Evolutionary conservation across 2,113 vertebrate species (phyloP).

Genomic region (Melozone crissalis): DNA sequence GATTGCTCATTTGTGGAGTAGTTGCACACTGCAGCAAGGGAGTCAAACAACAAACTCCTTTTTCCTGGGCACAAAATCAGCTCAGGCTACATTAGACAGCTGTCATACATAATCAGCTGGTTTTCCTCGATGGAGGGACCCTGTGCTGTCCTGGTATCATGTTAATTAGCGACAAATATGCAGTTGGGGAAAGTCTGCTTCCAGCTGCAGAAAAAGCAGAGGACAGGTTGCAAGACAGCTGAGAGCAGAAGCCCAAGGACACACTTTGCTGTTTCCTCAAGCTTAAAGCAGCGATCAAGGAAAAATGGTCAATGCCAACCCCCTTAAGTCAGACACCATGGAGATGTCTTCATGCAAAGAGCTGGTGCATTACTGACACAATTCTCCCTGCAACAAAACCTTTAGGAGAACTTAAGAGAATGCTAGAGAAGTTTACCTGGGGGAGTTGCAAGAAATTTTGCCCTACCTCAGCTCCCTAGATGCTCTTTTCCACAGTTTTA

Average conservation of each 20-base stretch:
- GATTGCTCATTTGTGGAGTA: not conserved
- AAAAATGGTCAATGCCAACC: accelerated
- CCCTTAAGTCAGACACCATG: not conserved
- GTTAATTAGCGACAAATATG: not conserved
- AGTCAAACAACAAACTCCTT: not conserved
- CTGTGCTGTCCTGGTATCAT: not conserved
- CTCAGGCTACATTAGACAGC: not conserved
- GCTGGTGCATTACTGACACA: not conserved
- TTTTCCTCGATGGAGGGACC: not conserved
- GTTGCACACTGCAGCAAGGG: not conserved
- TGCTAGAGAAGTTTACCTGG: not conserved
- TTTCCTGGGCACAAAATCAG: not conserved
- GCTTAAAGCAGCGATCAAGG: not conserved
- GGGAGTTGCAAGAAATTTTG: not conserved
- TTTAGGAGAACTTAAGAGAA: not conserved
- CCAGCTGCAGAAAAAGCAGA: not conserved
- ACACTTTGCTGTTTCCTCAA: not conserved
- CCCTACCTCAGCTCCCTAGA: not conserved
- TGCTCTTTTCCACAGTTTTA: not conserved
- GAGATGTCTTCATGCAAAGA: not conserved
- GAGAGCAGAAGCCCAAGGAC: not conserved
- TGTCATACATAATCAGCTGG: not conserved
- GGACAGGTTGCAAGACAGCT: not conserved
- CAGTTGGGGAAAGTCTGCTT: not conserved
- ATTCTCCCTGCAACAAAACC: not conserved